phyloP scores from a whole-genome alignment of 2,797 vertebrate genomes.

The Bovichtus variegatus region DNA sequence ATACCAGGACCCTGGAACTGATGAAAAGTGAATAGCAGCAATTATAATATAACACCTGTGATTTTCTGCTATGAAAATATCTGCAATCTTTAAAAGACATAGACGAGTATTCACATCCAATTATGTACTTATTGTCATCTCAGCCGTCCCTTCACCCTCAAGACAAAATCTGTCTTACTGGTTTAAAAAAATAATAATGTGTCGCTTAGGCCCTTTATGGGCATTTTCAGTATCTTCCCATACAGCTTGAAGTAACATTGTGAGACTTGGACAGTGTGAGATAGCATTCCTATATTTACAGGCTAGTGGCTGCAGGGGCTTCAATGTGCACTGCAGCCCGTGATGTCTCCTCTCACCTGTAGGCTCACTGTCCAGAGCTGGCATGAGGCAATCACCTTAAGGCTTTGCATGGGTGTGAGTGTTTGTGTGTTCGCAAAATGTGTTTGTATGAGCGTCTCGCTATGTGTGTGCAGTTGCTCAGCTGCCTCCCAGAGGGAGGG shows the following conservation, averaged over 20 bases:
- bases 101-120: background rate
- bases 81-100: background rate
- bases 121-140: background rate
- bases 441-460: constrained; percentile 60
- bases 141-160: background rate
- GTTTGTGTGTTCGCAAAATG: constrained; percentile 57
- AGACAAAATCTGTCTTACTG: background rate
- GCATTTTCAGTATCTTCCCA: constrained; percentile 21
- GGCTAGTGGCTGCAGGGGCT: constrained; percentile 61
- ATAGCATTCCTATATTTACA: constrained; percentile 57
- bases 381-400: constrained; percentile 70
- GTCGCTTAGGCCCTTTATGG: background rate
- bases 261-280: constrained; percentile 28
- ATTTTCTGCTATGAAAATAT: constrained; percentile 14
- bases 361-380: constrained; percentile 68
- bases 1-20: background rate
- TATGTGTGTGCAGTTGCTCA: constrained; percentile 64
- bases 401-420: constrained; percentile 57
- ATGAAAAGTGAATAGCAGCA: background rate
- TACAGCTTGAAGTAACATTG: constrained; percentile 16
- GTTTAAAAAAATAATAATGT: background rate
- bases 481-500: constrained; percentile 70
- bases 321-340: constrained; percentile 60
- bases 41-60: background rate
- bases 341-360: constrained; percentile 70